Conservation (phyloP, 2,888 invertebrate genomes). For the Lydus trimaculatus region DNA sequence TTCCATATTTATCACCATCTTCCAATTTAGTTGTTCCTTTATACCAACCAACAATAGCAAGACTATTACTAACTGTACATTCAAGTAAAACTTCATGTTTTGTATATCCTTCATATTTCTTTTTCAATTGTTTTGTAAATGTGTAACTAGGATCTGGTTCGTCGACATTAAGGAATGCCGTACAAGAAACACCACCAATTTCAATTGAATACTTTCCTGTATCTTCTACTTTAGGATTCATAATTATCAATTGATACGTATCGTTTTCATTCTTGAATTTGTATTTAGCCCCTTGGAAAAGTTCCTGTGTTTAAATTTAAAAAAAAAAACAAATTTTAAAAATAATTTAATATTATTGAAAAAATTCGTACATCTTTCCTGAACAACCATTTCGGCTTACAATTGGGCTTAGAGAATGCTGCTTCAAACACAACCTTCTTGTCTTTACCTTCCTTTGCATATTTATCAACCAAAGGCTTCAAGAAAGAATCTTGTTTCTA, state of each 20-base stretch:
- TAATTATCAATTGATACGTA: constrained; percentile 88
- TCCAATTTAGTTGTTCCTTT: constrained; percentile 79
- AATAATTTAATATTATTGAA: not conserved
- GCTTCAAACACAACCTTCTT: constrained; percentile 94
- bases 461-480: constrained; percentile 93
- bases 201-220: constrained; percentile 96
- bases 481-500: constrained; percentile 95
- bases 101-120: constrained; percentile 87
- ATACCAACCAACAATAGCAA: constrained; percentile 95
- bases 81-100: constrained; percentile 91
- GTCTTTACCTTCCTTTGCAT: constrained; percentile 95
- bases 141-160: constrained; percentile 95
- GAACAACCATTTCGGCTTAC: constrained; percentile 91
- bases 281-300: constrained; percentile 95
- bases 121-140: constrained; percentile 90
- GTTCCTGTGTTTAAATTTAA: constrained; percentile 70
- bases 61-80: constrained; percentile 91
- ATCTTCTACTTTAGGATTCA: constrained; percentile 93
- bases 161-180: constrained; percentile 94
- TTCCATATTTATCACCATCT: constrained; percentile 82
- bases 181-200: constrained; percentile 87
- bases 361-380: constrained; percentile 84
- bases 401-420: constrained; percentile 95
- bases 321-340: not conserved
- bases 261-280: constrained; percentile 95